Percentiles rank a stretch among this genome's conserved stretches.
These are phyloP conservation scores for Isichthys henryi DNA, from an alignment of 2,113 vertebrate species.

Conservation along the genomic window DNA sequence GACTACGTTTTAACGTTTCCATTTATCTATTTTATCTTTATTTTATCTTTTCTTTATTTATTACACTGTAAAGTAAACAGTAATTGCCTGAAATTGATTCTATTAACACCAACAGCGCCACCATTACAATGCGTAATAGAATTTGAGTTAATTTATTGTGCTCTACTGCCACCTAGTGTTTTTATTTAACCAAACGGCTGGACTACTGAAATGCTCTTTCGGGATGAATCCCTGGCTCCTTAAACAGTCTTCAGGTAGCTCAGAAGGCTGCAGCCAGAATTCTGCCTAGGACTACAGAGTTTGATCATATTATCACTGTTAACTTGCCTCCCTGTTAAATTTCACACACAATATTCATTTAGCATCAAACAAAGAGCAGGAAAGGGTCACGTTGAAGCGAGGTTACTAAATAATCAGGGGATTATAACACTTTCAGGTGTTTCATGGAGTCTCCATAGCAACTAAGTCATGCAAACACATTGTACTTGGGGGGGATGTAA, in stretches of 20 bases:
- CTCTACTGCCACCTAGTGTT: conserved; percentile 26
- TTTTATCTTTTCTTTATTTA: not conserved
- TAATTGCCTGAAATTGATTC: not conserved
- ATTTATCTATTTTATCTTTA: not conserved
- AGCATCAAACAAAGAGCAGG: not conserved
- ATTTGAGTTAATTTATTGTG: not conserved
- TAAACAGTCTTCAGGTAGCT: not conserved
- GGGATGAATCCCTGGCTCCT: not conserved
- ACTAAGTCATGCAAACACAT: not conserved
- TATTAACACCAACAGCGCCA: not conserved
- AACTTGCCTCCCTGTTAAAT: not conserved
- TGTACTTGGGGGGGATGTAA: not conserved
- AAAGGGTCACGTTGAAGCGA: not conserved
- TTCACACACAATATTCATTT: not conserved
- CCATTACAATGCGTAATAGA: not conserved
- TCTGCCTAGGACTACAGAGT: not conserved
- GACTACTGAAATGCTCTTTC: not conserved
- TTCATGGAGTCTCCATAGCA: not conserved
- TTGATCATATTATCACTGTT: not conserved
- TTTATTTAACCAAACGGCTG: not conserved
- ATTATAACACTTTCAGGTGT: not conserved
- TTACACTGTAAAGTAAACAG: not conserved
- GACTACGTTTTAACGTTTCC: not conserved
- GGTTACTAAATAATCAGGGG: not conserved
- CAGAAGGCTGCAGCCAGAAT: not conserved